Base-by-base conservation (phyloP, 2,888 invertebrate genomes). In the Empis stercorea region DNA sequence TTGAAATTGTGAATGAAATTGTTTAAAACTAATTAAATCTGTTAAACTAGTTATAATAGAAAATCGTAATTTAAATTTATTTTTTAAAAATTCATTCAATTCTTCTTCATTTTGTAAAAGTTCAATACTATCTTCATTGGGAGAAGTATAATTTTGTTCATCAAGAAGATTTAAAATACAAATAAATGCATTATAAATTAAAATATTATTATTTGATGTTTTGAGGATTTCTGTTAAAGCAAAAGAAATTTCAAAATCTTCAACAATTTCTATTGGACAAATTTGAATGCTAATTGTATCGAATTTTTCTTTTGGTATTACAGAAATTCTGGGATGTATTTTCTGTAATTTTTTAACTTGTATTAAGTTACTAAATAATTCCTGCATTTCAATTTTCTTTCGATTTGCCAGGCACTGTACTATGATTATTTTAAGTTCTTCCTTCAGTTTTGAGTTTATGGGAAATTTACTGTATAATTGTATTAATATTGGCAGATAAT, bases 121-220 rank as follows among this genome's bases (percentile, higher is more conserved):
- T 39, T 61, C 62, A 14, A 55, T 2, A 16, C 30, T 14, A 17
- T 41, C 37, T 6, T 52, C 14, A 10, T 38, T 40, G 43, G 45
- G 2, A 47, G 45, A 11, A 53, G 49, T 50, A 60, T 53, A n/a
- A 58, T 46, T 2, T 50, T 48, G 2, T 30, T 51, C 46, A 9
- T 49, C 45, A 10, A 52, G 15, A 4, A 51, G 30, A 20, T 23
- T 41, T 10, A 68, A 50, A 6, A 67, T 48, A 2, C 57, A 54
- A 40, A 66, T 52, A 42, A 69, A 69, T 0, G 62, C 51, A 39
- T 63, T 58, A 43, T 64, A 64, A 4, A 58, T 61, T 2, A 69
- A 56, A 4, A 61, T 51, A 45, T 63, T 62, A 48, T 60, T 59
- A 20, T 57, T 57, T 16, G 55, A 56, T 4, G 45, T 20, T 44